Evolutionary conservation across 2,888 invertebrate genomes (phyloP), one percentile per base, ranked within the genome.

Genomic region (Invenusta paracnida): DNA sequence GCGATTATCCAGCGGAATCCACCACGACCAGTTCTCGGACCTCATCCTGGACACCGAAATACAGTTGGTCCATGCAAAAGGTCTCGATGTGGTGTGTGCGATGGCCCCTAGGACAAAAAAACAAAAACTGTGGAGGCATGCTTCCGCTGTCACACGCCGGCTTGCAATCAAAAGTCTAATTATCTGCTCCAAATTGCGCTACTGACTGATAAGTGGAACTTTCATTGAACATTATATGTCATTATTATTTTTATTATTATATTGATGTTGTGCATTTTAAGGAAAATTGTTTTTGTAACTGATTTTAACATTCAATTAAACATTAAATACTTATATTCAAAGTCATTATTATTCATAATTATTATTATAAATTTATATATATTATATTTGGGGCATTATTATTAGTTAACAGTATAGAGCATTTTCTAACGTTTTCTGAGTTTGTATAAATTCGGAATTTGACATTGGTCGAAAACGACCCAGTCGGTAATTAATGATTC

Each of bases 321-420:
- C 48, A 48, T n/a, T n/a, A n/a, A n/a, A 48, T 48, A 48, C 48
- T 48, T 11, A 48, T 48, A 48, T 5, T 48, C 48, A 48, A 48
- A 48, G 48, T 48, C 48, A 48, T 48, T 73, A 73, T 73, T 73
- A 48, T 5, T 48, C 48, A 48, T 48, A 13, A 73, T 73, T 73
- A 73, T 73, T 73, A 73, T 73, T 73, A 73, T 73, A 73, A 73
- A 73, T 73, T 73, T 73, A 73, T 73, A 73, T 73, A 73, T 73
- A 73, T 23, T 73, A 73, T 25, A 73, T 23, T 23, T 73, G 5
- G 73, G 73, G 73, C 73, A 73, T 73, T 73, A 73, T 73, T 73
- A 73, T 73, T 73, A 73, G 73, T 73, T 73, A 73, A 73, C 73
- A 73, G 5, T 73, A 73, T 73, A 73, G 25, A 73, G 27, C 73